Base-by-base conservation (phyloP, 1,140 invertebrate genomes). In the Drosophila hydei region DNA sequence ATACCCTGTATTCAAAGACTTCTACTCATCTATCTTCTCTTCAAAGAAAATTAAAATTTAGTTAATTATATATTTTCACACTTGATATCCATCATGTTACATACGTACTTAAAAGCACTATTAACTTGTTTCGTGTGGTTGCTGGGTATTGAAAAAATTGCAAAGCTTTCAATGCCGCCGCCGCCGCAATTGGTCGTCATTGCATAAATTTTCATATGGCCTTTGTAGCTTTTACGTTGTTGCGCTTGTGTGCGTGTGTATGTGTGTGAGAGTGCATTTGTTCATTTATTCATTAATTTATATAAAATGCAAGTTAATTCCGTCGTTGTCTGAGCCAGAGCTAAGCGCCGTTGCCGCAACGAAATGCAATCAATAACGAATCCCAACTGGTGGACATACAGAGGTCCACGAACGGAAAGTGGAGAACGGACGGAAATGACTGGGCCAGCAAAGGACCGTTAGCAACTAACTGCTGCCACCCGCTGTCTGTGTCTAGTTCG, bases 251-350 rank as follows among this genome's bases (percentile, higher is more conserved):
- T 18, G 40, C 38, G 14, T 64, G 19, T 47, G 3, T 54, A 23
- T 47, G 38, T 61, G 61, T 48, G 58, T 58, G 67, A 45, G 42
- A 38, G 42, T 62, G 62, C 59, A 71, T 80, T 71, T 72, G 77
- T 74, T 67, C 77, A 78, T 81, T 79, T 77, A 77, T 83, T 88
- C 87, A 90, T 90, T 90, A 90, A 90, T 90, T 90, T 90, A 90
- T 90, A 90, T 90, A 87, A 90, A 90, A 90, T 90, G 88, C 78
- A 83, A 90, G 87, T 90, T 90, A 90, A 90, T 90, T 90, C 87
- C 85, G 69, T 75, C 84, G 38, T 83, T 89, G 83, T 88, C 83
- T 88, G 83, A 75, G 75, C 75, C 77, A 60, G 45, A 76, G 64
- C 83, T 88, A 89, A 88, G 76, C 83, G 64, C 68, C 40, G 72